Evolutionary conservation across 2,113 vertebrate species (phyloP), one percentile per base, ranked within the genome.

Genomic region (Spea multiplicata): DNA sequence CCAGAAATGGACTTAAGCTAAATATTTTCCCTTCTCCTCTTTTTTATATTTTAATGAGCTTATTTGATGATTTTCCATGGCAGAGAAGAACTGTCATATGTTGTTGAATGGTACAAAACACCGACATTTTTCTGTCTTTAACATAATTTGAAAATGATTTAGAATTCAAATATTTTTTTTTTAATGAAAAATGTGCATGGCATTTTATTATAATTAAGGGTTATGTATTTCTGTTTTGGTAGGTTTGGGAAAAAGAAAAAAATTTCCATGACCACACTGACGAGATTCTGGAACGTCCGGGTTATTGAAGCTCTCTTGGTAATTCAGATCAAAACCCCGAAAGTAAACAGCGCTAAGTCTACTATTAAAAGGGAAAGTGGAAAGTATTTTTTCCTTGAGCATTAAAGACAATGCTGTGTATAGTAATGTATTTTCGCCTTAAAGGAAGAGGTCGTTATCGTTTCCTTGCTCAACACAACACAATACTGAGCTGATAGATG

Each of bases 71-170:
- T 62, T 68, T 67, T 57, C 66, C 65, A 59, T 68, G 65, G n/a
- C n/a, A 47, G 68, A 6, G 47, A 61, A 59, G 14, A 47, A 45
- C 16, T 13, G 64, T 55, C 44, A 52, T 9, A n/a, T 9, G 14
- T 70, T 70, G n/a, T 62, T 61, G n/a, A 50, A n/a, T 8, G 66
- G 16, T 70, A 9, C n/a, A 62, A 8, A 57, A 64, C 61, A 8
- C 44, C 55, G 50, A 16, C 5, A 16, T 68, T 50, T 48, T 8
- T 55, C 50, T 50, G 52, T 77, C 47, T 16, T n/a, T 44, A 16
- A 45, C 12, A 70, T 47, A 62, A 70, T 77, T 59, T 30, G 50
- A 62, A 69, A 16, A 49, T 77, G 69, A 16, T 12, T 8, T 59
- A 5, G 5, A 64, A 59, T 59, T 59, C 10, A 13, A 59, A 59